Conservation (phyloP, 1,140 invertebrate genomes). For the Hormaphis cornu region DNA sequence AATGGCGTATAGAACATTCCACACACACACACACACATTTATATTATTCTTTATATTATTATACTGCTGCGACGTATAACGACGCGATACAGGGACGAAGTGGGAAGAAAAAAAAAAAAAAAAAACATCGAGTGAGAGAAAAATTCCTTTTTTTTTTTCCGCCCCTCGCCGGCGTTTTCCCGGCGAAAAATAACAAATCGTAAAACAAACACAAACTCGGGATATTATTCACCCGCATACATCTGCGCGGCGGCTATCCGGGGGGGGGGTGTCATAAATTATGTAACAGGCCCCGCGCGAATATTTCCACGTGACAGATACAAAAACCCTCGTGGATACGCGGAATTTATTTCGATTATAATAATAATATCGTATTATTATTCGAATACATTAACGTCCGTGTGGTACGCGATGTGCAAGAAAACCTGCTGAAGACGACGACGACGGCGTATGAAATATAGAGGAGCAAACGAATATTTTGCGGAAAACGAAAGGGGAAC, state of each 20-base stretch:
- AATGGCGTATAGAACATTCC: conserved; percentile 16
- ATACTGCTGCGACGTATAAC: too few relatives aligned
- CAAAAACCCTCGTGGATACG: conserved; percentile 9
- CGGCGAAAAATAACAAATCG: conserved; percentile 30
- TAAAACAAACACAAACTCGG: conserved; percentile 28
- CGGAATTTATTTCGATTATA: conserved; percentile 29
- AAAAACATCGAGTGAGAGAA: conserved; percentile 13
- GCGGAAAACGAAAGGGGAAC: background rate
- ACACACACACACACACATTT: background rate
- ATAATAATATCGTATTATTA: conserved; percentile 31
- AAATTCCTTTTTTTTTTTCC: background rate
- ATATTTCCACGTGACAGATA: conserved; percentile 32
- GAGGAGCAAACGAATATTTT: background rate
- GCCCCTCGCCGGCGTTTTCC: background rate
- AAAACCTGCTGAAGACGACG: background rate
- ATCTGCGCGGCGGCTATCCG: background rate
- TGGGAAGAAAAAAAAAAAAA: background rate
- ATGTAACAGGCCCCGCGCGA: conserved; percentile 28
- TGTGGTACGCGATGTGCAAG: too few relatives aligned
- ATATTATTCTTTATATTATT: background rate
- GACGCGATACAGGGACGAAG: background rate
- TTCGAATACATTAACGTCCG: conserved; percentile 4
- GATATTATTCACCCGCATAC: conserved; percentile 19
- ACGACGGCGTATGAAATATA: background rate
- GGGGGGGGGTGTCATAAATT: conserved; percentile 19